A percentile compares a stretch with the other conserved stretches of the same genome.
phyloP scores from a whole-genome alignment of 2,797 vertebrate genomes.

The Gila robusta region DNA sequence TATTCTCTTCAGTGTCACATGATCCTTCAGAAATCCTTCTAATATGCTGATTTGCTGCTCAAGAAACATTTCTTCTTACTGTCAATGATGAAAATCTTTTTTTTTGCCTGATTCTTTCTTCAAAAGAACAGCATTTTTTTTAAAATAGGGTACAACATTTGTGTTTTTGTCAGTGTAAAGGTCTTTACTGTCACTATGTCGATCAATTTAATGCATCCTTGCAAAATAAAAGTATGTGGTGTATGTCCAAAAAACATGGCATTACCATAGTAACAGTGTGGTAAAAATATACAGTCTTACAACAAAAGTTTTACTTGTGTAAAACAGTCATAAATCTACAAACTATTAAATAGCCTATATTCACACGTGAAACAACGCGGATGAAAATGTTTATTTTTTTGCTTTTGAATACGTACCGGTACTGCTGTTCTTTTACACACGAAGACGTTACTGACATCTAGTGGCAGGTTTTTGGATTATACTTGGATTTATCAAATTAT shows the following conservation, averaged over 20 bases:
- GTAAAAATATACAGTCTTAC: background rate
- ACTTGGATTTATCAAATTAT: too few species aligned
- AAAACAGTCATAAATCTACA: background rate
- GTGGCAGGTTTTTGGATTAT: conserved; percentile 1
- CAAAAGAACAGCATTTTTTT: background rate
- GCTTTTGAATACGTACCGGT: background rate
- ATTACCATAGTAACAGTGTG: background rate
- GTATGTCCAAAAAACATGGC: background rate
- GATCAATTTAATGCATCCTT: background rate
- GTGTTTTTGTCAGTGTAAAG: background rate
- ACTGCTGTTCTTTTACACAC: background rate
- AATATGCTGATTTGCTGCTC: background rate
- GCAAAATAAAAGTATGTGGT: background rate
- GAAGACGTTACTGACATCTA: conserved; percentile 7
- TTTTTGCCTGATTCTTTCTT: background rate
- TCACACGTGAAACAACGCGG: background rate
- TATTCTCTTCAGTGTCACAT: too few species aligned
- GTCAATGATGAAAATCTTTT: background rate
- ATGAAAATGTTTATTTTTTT: background rate
- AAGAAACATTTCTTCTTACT: too few species aligned
- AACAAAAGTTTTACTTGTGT: background rate
- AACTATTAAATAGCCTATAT: background rate
- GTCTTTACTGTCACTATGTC: background rate
- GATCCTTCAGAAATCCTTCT: background rate
- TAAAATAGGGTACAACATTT: background rate